Percentiles rank a stretch among this genome's conserved stretches.
Evolutionary conservation across 2,113 vertebrate genomes (phyloP).

Genomic region (Calypte anna): DNA sequence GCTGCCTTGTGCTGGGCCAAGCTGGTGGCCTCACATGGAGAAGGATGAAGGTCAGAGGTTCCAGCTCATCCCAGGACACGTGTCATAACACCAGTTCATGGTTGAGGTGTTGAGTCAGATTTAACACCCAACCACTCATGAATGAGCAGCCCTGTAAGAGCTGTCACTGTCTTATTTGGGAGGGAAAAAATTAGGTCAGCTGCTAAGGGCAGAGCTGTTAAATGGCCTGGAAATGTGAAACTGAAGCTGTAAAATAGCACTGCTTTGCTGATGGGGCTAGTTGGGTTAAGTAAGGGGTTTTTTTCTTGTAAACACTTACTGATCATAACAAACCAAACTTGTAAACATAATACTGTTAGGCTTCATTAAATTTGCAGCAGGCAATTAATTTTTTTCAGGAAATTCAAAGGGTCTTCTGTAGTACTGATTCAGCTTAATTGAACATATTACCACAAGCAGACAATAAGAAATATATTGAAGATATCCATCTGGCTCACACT

Average conservation of each 20-base stretch:
- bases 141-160: not conserved
- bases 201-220: not conserved
- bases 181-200: not conserved
- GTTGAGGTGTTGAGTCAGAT: not conserved
- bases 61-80: fast-evolving
- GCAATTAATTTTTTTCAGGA: slow-evolving; percentile 68
- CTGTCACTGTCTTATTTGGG: not conserved
- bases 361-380: slow-evolving; percentile 71
- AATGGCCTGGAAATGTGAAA: not conserved
- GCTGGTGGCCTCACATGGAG: fast-evolving
- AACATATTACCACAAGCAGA: slow-evolving; percentile 73
- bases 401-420: slow-evolving; percentile 61
- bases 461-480: slow-evolving; percentile 79
- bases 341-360: slow-evolving; percentile 59
- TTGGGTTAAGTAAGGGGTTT: not conserved
- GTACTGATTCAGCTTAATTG: slow-evolving; percentile 72
- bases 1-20: not conserved
- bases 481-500: slow-evolving; percentile 76
- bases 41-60: not conserved
- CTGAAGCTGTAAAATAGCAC: not conserved
- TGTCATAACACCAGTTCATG: fast-evolving
- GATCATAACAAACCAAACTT: slow-evolving; percentile 62
- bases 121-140: fast-evolving
- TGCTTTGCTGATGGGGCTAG: not conserved
- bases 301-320: slow-evolving; percentile 47